Conservation (phyloP, 2,888 invertebrate genomes). For the Hypena proboscidalis region DNA sequence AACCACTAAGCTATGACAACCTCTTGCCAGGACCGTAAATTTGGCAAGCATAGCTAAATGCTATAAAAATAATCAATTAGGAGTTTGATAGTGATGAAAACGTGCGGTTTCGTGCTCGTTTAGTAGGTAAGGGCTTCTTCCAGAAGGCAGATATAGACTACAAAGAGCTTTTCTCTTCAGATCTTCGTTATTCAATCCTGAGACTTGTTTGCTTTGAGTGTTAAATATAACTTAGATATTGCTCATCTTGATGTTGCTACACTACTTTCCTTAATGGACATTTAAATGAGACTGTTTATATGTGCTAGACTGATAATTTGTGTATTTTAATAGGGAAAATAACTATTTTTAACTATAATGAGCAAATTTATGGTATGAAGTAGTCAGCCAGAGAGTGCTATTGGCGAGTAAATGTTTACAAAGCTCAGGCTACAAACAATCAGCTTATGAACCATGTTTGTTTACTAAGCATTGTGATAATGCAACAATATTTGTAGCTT, state of each 20-base stretch:
- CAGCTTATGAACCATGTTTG: conserved; percentile 40
- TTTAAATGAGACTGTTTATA: conserved; percentile 32
- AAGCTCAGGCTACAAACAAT: conserved; percentile 22
- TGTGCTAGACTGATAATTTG: conserved; percentile 23
- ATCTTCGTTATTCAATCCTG: conserved; percentile 18
- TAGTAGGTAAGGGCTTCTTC: conserved; percentile 26
- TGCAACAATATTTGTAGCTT: conserved; percentile 15
- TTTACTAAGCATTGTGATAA: conserved; percentile 25
- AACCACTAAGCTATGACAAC: too few species aligned
- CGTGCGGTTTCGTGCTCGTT: conserved; percentile 17
- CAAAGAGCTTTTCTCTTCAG: conserved; percentile 24
- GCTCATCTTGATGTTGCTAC: conserved; percentile 23
- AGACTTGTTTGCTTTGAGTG: conserved; percentile 23
- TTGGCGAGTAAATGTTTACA: conserved; percentile 30
- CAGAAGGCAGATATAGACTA: conserved; percentile 22
- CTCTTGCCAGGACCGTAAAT: too few species aligned
- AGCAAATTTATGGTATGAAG: conserved; percentile 42
- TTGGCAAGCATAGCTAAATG: too few species aligned
- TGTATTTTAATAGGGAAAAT: conserved; percentile 1
- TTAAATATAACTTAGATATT: conserved; percentile 13
- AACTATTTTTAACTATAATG: conserved; percentile 36
- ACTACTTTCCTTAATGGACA: conserved; percentile 8
- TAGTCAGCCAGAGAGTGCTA: conserved; percentile 39
- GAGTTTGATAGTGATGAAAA: too few species aligned
- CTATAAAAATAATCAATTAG: too few species aligned